Percentiles rank a stretch among this genome's conserved stretches.
These are phyloP conservation scores for Conchocele bisecta DNA, from an alignment of 2,888 invertebrate species.

Conservation along the genomic window DNA sequence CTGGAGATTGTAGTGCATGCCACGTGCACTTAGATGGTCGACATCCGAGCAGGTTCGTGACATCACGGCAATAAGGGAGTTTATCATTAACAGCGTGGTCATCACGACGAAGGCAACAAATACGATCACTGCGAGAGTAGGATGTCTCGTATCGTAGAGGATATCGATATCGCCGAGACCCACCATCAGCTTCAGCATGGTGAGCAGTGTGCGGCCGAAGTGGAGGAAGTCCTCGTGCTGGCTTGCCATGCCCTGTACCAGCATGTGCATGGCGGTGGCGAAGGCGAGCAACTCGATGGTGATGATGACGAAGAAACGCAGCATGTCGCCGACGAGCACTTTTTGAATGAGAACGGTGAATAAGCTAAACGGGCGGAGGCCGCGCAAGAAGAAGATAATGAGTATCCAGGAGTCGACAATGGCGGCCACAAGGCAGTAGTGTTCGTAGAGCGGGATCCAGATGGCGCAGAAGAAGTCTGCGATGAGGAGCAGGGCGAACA, in stretches of 20 bases:
- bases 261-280: conserved; percentile 67
- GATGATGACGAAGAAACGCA: conserved; percentile 64
- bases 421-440: conserved; percentile 61
- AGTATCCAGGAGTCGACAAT: conserved; percentile 68
- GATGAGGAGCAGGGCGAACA: conserved; percentile 56
- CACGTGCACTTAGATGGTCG: conserved; percentile 37
- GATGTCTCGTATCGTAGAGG: conserved; percentile 53
- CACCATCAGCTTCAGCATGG: conserved; percentile 69
- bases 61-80: conserved; percentile 71
- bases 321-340: conserved; percentile 62
- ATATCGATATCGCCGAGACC: conserved; percentile 61
- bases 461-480: conserved; percentile 53
- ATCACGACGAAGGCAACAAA: conserved; percentile 62
- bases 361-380: conserved; percentile 67
- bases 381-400: conserved; percentile 65
- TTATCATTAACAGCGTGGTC: conserved; percentile 66
- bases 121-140: conserved; percentile 56
- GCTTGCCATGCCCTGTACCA: conserved; percentile 48
- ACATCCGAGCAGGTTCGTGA: conserved; percentile 61
- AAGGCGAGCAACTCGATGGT: conserved; percentile 64
- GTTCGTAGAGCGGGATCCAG: conserved; percentile 26
- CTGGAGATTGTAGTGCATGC: conserved; percentile 58
- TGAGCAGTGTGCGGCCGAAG: conserved; percentile 52
- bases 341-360: conserved; percentile 71
- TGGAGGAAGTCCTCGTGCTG: conserved; percentile 34